These are phyloP conservation scores for Polietes domitor DNA, from an alignment of 2,888 invertebrate genomes.

Conservation along the genomic window DNA sequence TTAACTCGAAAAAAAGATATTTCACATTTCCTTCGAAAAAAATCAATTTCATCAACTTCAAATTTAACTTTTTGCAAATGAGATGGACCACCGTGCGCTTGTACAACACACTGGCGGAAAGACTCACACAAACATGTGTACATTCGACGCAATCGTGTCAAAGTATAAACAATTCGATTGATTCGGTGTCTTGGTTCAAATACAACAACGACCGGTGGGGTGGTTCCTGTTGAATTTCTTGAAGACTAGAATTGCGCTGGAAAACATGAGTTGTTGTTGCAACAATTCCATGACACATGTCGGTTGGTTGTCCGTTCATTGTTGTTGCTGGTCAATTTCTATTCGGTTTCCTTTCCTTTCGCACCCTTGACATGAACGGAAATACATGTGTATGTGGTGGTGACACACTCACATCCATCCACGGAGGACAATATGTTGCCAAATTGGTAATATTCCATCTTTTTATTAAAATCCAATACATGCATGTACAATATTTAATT, in stretches of 20 bases:
- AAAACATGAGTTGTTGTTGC: conserved; percentile 14
- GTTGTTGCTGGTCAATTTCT: conserved; percentile 15
- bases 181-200: background rate
- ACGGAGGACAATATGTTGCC: conserved; percentile 34
- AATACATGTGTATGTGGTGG: background rate
- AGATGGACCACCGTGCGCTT: no score
- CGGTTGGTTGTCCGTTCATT: background rate
- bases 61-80: no score
- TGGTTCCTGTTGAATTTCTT: no score
- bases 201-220: no score
- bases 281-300: conserved; percentile 33
- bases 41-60: no score
- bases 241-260: no score
- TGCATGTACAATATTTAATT: background rate
- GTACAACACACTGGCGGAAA: no score
- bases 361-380: background rate
- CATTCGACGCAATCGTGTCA: background rate
- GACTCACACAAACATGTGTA: no score
- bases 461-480: background rate
- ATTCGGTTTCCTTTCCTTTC: conserved; percentile 4
- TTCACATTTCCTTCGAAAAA: no score
- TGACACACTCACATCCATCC: background rate
- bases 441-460: conserved; percentile 13
- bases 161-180: conserved; percentile 1
- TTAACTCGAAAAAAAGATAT: no score